Evolutionary conservation across 2,797 vertebrate genomes (phyloP), one percentile per base, ranked within the genome.

Genomic region (Glossophaga mutica): DNA sequence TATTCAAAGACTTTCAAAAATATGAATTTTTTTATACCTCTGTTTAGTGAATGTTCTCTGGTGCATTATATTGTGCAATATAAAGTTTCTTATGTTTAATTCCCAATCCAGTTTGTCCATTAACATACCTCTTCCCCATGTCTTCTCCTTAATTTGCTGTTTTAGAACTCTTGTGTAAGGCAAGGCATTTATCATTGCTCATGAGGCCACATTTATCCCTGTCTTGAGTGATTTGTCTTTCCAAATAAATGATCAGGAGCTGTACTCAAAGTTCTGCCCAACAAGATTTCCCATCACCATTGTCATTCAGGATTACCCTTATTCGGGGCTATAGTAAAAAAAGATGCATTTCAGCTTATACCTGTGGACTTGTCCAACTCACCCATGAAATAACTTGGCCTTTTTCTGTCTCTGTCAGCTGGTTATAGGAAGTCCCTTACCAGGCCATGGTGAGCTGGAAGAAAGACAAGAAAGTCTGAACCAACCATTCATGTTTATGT

Each of bases 281-380:
- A 34, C 0, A 3, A 9, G 15, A 77, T 39, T 73, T 62, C 1
- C 18, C 3, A 19, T 57, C 2, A 46, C 22, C 3, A 42, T 11
- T 48, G 16, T 26, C 52, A 37, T 59, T 77, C 42, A 44, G 21
- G 9, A 2, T 50, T 65, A 9, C 24, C 3, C 4, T 16, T 21
- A 14, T 19, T 2, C 26, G 46, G 10, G 26, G 9, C 7, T 21
- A 0, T 6, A n/a, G 42, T 24, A 4, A 3, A 42, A 42, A 22
- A 32, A 26, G 9, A 32, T n/a, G 29, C 2, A 5, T 46, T 59
- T 71, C 29, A 73, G 29, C 2, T 68, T 77, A 1, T 0, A 24
- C 10, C 2, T 18, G 1, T 5, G 19, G 2, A 24, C 5, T 37
- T 67, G 2, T 39, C 2, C 15, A 18, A 57, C 2, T 2, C 4